Base-by-base conservation (phyloP, 2,113 vertebrate species). In the Sceloporus tristichus region DNA sequence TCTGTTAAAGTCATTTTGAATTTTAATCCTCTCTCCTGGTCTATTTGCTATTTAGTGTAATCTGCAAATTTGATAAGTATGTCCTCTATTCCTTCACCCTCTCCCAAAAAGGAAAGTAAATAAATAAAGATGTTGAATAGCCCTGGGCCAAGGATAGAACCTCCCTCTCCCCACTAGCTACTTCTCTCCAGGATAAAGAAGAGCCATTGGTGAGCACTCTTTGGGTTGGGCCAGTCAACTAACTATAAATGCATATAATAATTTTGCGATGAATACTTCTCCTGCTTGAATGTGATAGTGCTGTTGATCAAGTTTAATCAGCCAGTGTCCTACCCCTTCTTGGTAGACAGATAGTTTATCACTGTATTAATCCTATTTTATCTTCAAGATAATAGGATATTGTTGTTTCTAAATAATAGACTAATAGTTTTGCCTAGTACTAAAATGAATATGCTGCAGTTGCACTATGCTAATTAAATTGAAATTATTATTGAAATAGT, bases 401-500 rank as follows among this genome's bases (percentile, higher is more conserved):
- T 79, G 62, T 86, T 86, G 77, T 87, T 87, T 71, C 77, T 87
- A 80, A 87, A 80, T 79, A 87, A 80, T 79, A 53, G 77, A 23
- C 85, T 87, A 80, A 87, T 87, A 56, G n/a, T 87, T 80, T 38
- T 59, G 65, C 66, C 25, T 38, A 29, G 77, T 71, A 71, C 23
- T 80, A 56, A 87, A 87, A 71, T 29, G 66, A 87, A 80, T 80
- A 80, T 80, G n/a, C 42, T 86, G 53, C 66, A 73, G 27, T 56
- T 73, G n/a, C 9, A 16, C 21, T 29, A 56, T 71, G 85, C 77
- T 87, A 79, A 87, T 87, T 87, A 87, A 87, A 77, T 73, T 80
- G n/a, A 40, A 62, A 87, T 71, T 79, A 59, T 79, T 87, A 87
- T 80, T 80, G 85, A 73, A 86, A 87, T 80, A 86, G 80, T 87